Evolutionary conservation across 2,113 vertebrate genomes (phyloP).

Genomic region (Pedetes capensis): DNA sequence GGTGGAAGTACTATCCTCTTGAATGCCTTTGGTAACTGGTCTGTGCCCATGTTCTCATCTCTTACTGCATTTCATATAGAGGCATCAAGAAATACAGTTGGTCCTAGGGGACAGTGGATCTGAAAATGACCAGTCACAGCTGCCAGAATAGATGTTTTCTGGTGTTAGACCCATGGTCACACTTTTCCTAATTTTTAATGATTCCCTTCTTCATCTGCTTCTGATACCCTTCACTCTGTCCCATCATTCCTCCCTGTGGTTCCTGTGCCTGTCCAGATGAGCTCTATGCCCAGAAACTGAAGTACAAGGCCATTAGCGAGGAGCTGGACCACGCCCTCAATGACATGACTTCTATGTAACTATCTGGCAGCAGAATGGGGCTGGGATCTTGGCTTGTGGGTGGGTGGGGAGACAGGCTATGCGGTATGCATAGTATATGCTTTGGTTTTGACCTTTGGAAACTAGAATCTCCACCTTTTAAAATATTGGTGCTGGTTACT

Average conservation of each 20-base stretch:
- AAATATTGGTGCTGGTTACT: conserved; percentile 75
- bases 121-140: not conserved
- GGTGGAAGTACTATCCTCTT: not conserved
- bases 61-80: not conserved
- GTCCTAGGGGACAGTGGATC: not conserved
- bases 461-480: conserved; percentile 28
- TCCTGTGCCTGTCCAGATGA: conserved; percentile 87
- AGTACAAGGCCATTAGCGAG: conserved; percentile 99
- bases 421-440: conserved; percentile 34
- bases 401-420: conserved; percentile 16
- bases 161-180: not conserved
- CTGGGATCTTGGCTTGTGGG: conserved; percentile 59
- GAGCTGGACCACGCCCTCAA: conserved; percentile 99
- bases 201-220: conserved; percentile 67
- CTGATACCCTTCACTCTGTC: conserved; percentile 58
- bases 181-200: conserved; percentile 56
- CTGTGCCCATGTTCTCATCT: not conserved
- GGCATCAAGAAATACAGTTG: not conserved
- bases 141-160: not conserved
- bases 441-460: conserved; percentile 60
- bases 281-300: conserved; percentile 98
- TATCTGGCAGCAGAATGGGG: conserved; percentile 79
- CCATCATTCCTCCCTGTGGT: conserved; percentile 59
- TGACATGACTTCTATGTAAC: conserved; percentile 99
- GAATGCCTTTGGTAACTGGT: not conserved